phyloP scores from a whole-genome alignment of 1,140 invertebrate species.

The Thereuonema tuberculata region DNA sequence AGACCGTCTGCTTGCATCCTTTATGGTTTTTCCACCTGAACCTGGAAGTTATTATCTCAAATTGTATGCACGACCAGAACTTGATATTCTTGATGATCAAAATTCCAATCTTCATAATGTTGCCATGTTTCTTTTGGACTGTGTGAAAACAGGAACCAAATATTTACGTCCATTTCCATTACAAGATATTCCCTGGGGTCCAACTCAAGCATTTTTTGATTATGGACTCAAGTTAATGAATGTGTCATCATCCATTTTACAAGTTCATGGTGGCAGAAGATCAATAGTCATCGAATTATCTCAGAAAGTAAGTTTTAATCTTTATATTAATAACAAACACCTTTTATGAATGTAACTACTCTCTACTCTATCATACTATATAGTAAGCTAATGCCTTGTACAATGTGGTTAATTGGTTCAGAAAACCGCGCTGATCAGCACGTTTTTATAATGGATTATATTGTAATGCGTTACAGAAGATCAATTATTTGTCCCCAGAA shows the following conservation, averaged over 20 bases:
- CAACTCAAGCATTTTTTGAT: conserved; percentile 27
- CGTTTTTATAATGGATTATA: too few species aligned
- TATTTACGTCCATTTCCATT: conserved; percentile 23
- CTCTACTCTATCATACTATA: too few species aligned
- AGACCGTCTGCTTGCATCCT: conserved; percentile 24
- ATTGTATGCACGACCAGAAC: conserved; percentile 28
- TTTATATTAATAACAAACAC: too few species aligned
- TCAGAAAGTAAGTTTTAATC: too few species aligned
- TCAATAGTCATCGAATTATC: neutral
- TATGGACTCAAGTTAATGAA: conserved; percentile 19
- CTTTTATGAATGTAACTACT: too few species aligned
- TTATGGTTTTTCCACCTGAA: conserved; percentile 25
- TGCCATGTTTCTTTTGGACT: conserved; percentile 26
- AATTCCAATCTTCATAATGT: conserved; percentile 22
- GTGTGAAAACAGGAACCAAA: conserved; percentile 21
- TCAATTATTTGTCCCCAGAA: too few species aligned
- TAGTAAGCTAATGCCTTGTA: too few species aligned
- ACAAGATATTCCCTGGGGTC: conserved; percentile 30
- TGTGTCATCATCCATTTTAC: neutral
- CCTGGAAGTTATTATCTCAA: conserved; percentile 26
- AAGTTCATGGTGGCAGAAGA: neutral
- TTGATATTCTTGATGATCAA: conserved; percentile 21
- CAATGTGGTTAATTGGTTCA: too few species aligned
- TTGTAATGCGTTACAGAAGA: too few species aligned
- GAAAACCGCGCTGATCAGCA: too few species aligned